Base-by-base conservation (phyloP, 2,888 invertebrate species). In the Microctonus aethiopoides region DNA sequence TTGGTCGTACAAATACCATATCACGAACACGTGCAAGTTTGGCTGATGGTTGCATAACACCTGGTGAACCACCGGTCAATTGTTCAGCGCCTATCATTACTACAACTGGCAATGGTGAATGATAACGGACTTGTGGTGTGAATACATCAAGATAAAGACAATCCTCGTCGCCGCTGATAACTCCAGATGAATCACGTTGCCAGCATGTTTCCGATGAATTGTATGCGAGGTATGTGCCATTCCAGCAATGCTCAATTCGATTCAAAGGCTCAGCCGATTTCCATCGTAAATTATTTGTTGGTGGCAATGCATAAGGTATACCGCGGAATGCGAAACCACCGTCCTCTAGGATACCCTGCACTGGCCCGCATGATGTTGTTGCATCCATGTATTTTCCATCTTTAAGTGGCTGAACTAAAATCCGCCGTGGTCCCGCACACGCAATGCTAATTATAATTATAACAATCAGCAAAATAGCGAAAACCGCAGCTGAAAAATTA, bases 1-100 rank as follows among this genome's bases (percentile, higher is more conserved):
- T 95, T 3, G 96, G 95, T 72, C 94, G 90, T 1, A 97, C 96
- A 83, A 95, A 94, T 7, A 97, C 92, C 1, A 95, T 92, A 82
- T 95, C 94, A 71, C 93, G 91, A 2, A 92, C 91, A 59, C 92
- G 90, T 0, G 95, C 92, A 73, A 95, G 91, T 52, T 92, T 88
- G 0, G 94, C 91, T 0, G 94, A 94, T 0, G 96, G 95, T 75
- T 92, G 90, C 77, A 90, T 87, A 72, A 89, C 89, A 4, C 93
- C 92, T 0, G 94, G 93, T 7, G 93, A 91, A 0, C 93, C 94
- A 0, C 95, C 94, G 24, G 91, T 91, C n/a, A 95, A 87, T 0
- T 92, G 91, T 70, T 94, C 94, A 0, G 94, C 92, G 0, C 95
- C 94, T 68, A 96, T 91, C 72, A 95, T 88, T 0, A 96, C 93